phyloP scores from a whole-genome alignment of 2,797 vertebrate species.

The Trichosurus vulpecula region DNA sequence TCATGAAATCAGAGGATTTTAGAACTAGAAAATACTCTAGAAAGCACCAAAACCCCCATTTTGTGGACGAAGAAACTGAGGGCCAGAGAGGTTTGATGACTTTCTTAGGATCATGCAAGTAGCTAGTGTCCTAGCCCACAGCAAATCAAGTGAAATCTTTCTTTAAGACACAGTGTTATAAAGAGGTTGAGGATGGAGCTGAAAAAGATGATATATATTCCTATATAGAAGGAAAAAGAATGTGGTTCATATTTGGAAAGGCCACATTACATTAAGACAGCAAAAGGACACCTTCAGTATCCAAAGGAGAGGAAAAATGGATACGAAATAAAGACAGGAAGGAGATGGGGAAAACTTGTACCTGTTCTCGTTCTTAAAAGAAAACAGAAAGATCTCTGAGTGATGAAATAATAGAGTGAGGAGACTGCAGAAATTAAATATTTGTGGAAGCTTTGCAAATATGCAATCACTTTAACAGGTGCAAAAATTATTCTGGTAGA shows the following conservation, averaged over 20 bases:
- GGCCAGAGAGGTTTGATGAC: fast-evolving
- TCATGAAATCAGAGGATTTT: background rate
- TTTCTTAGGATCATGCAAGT: background rate
- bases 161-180: background rate
- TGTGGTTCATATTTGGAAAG: background rate
- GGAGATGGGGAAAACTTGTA: background rate
- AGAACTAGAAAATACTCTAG: too few relatives aligned
- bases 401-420: background rate
- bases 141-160: background rate
- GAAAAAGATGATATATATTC: background rate
- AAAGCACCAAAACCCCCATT: background rate
- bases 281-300: background rate
- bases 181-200: background rate
- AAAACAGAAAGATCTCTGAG: slow-evolving; percentile 5
- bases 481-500: background rate
- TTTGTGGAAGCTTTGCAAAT: slow-evolving; percentile 43
- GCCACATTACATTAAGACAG: background rate
- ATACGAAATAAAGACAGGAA: background rate
- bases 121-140: background rate
- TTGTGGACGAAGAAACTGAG: slow-evolving; percentile 33
- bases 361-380: slow-evolving; percentile 17
- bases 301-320: background rate
- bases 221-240: background rate
- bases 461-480: slow-evolving; percentile 18
- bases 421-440: slow-evolving; percentile 19